phyloP scores from a whole-genome alignment of 2,888 invertebrate genomes.

The Dynastes tityus region DNA sequence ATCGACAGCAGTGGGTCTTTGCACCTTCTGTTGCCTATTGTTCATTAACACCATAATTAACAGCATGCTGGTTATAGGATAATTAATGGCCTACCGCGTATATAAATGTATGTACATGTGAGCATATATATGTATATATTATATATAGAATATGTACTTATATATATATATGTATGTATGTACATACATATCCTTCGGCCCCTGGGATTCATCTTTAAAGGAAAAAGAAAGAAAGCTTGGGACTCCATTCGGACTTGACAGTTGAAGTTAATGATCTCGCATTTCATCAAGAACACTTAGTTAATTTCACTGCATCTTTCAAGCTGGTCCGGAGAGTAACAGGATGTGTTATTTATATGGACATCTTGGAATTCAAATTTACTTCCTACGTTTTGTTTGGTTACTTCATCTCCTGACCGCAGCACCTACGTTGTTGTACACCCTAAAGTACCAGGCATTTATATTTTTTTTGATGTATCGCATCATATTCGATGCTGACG shows the following conservation, averaged over 20 bases:
- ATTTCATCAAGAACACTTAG: conserved; percentile 58
- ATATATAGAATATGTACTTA: conserved; percentile 24
- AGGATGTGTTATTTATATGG: conserved; percentile 55
- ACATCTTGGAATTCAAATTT: conserved; percentile 56
- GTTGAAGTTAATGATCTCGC: conserved; percentile 58
- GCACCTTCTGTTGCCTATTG: conserved; percentile 59
- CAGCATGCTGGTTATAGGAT: conserved; percentile 60
- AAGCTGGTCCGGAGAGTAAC: conserved; percentile 50
- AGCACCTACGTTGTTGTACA: not conserved
- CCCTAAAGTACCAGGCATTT: conserved; percentile 1
- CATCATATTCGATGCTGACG: too few species aligned
- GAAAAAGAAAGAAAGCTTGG: conserved; percentile 54
- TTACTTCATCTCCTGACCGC: not conserved
- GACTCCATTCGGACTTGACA: conserved; percentile 58
- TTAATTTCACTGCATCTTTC: conserved; percentile 56
- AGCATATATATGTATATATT: conserved; percentile 9
- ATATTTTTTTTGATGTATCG: not conserved
- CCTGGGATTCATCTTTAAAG: conserved; percentile 55
- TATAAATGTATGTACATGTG: conserved; percentile 43
- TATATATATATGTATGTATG: conserved; percentile 14
- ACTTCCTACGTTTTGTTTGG: conserved; percentile 51
- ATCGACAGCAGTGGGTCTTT: conserved; percentile 59
- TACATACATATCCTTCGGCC: conserved; percentile 48
- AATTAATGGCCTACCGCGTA: conserved; percentile 60
- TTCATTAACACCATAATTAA: conserved; percentile 63